These are phyloP conservation scores for Sebastes miniatus DNA, from an alignment of 2,797 vertebrate species.

Conservation along the genomic window DNA sequence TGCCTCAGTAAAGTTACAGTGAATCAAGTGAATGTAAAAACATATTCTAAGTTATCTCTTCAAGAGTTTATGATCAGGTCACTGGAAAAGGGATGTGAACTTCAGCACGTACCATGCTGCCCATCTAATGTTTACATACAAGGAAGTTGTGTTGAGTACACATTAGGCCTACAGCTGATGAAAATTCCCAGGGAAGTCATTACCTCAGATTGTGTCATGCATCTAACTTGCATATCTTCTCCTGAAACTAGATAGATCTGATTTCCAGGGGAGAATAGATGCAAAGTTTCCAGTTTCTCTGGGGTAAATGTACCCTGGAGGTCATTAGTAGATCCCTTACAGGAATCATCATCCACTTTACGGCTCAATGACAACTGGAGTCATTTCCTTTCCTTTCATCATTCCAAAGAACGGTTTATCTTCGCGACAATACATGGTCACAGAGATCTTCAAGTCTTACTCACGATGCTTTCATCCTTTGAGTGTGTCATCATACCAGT, in stretches of 20 bases:
- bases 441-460: not conserved
- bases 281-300: not conserved
- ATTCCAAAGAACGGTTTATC: not conserved
- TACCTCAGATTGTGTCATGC: not conserved
- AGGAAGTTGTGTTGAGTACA: not conserved
- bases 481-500: not conserved
- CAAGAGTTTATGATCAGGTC: not conserved
- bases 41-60: not conserved
- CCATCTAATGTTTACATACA: not conserved
- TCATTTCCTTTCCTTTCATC: not conserved
- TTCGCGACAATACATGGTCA: not conserved
- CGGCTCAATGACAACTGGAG: too few species aligned
- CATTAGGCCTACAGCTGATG: too few species aligned
- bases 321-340: not conserved
- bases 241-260: not conserved
- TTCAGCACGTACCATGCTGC: not conserved
- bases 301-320: not conserved
- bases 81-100: not conserved
- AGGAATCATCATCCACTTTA: not conserved
- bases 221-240: not conserved
- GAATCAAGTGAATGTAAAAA: not conserved
- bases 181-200: not conserved
- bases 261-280: not conserved
- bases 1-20: not conserved
- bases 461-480: not conserved